Percentiles rank a stretch among this genome's conserved stretches.
Conservation (phyloP, 2,797 vertebrate genomes). For the Garrulus glandarius region DNA sequence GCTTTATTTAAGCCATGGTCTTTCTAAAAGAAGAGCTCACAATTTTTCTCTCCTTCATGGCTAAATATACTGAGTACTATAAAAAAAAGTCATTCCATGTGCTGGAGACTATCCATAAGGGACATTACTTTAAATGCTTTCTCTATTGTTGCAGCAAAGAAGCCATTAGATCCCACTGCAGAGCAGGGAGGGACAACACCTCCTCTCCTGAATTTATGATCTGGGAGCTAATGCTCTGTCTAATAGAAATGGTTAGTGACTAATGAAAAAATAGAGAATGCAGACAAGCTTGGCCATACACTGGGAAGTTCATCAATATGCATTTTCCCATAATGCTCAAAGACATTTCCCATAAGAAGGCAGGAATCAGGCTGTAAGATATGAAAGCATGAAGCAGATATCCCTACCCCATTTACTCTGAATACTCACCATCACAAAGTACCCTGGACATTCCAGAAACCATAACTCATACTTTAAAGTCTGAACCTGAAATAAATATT, state of each 20-base stretch:
- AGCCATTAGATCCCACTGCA: not conserved
- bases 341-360: not conserved
- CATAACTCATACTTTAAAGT: not conserved
- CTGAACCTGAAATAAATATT: not conserved
- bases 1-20: not conserved
- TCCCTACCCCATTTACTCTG: not conserved
- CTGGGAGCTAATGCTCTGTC: conserved; percentile 16
- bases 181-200: not conserved
- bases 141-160: not conserved
- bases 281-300: not conserved
- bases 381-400: not conserved
- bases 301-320: not conserved
- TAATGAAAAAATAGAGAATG: conserved; percentile 17
- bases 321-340: not conserved
- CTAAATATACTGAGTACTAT: not conserved
- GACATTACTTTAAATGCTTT: conserved; percentile 30
- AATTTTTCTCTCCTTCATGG: not conserved
- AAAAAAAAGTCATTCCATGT: not conserved
- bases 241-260: conserved; percentile 11
- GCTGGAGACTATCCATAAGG: not conserved
- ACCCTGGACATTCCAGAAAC: not conserved
- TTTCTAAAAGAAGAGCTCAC: not conserved
- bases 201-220: conserved; percentile 24
- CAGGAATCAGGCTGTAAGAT: not conserved
- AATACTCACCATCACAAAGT: not conserved